phyloP scores from a whole-genome alignment of 2,113 vertebrate species.

The Trogon melanurus region DNA sequence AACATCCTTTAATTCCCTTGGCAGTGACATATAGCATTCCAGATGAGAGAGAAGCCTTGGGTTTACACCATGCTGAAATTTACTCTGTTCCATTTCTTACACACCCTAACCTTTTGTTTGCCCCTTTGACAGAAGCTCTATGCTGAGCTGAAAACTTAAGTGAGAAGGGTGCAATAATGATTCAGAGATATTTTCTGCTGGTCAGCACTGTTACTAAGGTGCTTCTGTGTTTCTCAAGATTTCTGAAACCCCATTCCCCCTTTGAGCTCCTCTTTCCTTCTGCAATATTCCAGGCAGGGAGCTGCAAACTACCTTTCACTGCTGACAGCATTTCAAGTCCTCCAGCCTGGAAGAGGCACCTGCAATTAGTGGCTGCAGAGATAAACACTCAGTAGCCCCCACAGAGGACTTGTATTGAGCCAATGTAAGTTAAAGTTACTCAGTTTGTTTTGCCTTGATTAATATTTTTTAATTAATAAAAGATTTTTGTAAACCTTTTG shows the following conservation, averaged over 20 bases:
- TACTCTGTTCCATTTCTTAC: slow-evolving; percentile 40
- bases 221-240: background rate
- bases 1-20: slow-evolving; percentile 70
- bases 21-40: slow-evolving; percentile 63
- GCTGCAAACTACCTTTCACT: background rate
- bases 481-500: background rate
- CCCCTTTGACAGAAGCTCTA: slow-evolving; percentile 12
- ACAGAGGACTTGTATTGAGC: background rate
- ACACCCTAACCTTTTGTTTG: slow-evolving; percentile 44
- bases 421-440: background rate
- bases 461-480: background rate
- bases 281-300: background rate
- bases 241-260: background rate
- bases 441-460: background rate
- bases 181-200: background rate
- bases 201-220: background rate
- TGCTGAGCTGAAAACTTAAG: background rate
- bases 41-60: slow-evolving; percentile 54
- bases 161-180: background rate
- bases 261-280: background rate
- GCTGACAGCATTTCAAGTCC: background rate
- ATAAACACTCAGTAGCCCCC: background rate
- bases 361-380: background rate
- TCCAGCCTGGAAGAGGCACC: background rate
- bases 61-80: slow-evolving; percentile 47